Evolutionary conservation across 2,113 vertebrate species (phyloP).

Genomic region (Laterallus jamaicensis): DNA sequence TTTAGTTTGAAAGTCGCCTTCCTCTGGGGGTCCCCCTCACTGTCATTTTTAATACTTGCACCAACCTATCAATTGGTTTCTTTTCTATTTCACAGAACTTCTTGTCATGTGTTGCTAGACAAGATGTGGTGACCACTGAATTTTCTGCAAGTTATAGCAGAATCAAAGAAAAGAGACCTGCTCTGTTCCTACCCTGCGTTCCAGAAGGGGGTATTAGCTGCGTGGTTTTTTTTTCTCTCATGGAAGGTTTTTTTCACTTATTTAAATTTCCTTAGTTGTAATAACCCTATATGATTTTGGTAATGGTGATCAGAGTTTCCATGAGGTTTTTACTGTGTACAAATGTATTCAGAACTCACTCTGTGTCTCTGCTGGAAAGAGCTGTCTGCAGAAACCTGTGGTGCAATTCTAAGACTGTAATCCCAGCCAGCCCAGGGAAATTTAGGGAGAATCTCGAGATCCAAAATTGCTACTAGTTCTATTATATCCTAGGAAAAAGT

Average conservation of each 20-base stretch:
- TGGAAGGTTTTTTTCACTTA: not conserved
- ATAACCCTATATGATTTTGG: not conserved
- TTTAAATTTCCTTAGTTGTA: not conserved
- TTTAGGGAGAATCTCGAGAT: not conserved
- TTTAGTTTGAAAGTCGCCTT: not conserved
- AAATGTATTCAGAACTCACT: not conserved
- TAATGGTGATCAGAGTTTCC: not conserved
- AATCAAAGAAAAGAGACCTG: not conserved
- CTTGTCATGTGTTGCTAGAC: not conserved
- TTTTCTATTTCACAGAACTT: not conserved
- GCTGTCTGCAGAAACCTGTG: not conserved
- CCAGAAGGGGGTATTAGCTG: rapidly evolving
- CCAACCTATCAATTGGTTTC: not conserved
- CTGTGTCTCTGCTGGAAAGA: not conserved
- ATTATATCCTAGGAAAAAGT: not conserved
- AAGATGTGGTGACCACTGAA: not conserved
- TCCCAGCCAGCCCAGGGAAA: not conserved
- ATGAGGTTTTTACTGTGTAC: not conserved
- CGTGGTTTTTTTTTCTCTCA: not conserved
- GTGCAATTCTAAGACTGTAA: not conserved
- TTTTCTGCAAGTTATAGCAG: not conserved
- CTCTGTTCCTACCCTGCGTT: not conserved
- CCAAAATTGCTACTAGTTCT: not conserved
- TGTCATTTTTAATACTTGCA: not conserved
- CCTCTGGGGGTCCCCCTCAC: not conserved